These are phyloP conservation scores for Lamprotornis superbus DNA, from an alignment of 2,113 vertebrate genomes.

Conservation along the genomic window DNA sequence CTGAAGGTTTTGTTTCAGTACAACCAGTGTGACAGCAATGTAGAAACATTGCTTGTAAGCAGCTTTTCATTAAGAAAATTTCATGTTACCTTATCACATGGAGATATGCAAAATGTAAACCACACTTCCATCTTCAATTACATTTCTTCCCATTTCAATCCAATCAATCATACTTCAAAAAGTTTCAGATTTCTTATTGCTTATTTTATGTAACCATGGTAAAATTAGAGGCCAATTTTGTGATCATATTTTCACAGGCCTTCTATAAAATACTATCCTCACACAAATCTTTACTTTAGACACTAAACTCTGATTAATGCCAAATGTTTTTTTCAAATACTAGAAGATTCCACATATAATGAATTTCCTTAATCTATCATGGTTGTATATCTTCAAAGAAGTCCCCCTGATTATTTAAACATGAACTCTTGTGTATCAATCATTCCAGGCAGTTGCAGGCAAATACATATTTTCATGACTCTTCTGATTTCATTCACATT, in stretches of 20 bases:
- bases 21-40: not conserved
- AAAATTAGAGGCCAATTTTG: not conserved
- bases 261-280: not conserved
- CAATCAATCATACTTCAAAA: not conserved
- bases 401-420: not conserved
- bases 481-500: not conserved
- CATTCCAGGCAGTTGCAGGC: not conserved
- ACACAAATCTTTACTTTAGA: constrained; percentile 14
- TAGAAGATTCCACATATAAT: not conserved
- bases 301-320: not conserved
- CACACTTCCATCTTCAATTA: not conserved
- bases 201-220: not conserved
- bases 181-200: not conserved
- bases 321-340: not conserved
- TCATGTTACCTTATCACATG: rapidly evolving
- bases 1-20: not conserved
- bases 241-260: not conserved
- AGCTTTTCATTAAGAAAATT: not conserved
- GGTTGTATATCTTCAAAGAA: constrained; percentile 8
- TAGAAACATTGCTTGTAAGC: not conserved
- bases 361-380: constrained; percentile 20
- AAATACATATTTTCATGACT: not conserved
- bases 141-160: not conserved
- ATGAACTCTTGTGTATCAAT: not conserved
- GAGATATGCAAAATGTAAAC: not conserved